These are phyloP conservation scores for Scaptomyza montana DNA, from an alignment of 1,140 invertebrate genomes.

Conservation along the genomic window DNA sequence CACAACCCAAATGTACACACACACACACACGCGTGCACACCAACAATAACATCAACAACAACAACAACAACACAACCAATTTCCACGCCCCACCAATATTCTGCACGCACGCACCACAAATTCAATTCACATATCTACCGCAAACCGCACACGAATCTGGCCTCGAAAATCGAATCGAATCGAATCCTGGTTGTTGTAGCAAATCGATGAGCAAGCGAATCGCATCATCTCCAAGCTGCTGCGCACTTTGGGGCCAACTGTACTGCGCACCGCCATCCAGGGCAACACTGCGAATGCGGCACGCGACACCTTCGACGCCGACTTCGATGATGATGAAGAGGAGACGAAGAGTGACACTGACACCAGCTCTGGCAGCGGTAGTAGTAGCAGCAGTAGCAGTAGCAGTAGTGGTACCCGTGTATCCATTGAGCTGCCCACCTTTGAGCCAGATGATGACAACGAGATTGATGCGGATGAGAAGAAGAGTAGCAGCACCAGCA, in stretches of 20 bases:
- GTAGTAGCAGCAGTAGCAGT: conserved; percentile 38
- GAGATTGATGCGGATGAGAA: conserved; percentile 66
- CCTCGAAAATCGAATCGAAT: conserved; percentile 28
- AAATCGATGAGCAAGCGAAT: conserved; percentile 91
- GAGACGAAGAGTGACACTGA: conserved; percentile 39
- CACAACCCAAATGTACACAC: conserved; percentile 18
- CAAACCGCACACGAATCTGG: conserved; percentile 32
- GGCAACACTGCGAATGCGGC: conserved; percentile 75
- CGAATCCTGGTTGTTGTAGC: conserved; percentile 85
- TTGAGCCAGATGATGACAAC: conserved; percentile 83
- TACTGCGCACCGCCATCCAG: conserved; percentile 85
- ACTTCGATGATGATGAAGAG: conserved; percentile 79
- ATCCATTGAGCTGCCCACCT: conserved; percentile 85
- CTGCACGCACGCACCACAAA: conserved; percentile 5
- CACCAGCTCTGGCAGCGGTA: conserved; percentile 50
- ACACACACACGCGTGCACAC: background rate
- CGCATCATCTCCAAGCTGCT: conserved; percentile 88
- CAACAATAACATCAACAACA: background rate
- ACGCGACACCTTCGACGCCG: conserved; percentile 77
- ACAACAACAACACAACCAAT: background rate
- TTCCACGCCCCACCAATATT: background rate
- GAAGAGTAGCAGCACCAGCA: conserved; percentile 23
- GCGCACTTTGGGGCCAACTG: conserved; percentile 87
- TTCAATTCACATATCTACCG: conserved; percentile 8
- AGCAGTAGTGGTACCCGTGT: conserved; percentile 72